Conservation (phyloP, 2,888 invertebrate species). For the Megastigmus dorsalis region DNA sequence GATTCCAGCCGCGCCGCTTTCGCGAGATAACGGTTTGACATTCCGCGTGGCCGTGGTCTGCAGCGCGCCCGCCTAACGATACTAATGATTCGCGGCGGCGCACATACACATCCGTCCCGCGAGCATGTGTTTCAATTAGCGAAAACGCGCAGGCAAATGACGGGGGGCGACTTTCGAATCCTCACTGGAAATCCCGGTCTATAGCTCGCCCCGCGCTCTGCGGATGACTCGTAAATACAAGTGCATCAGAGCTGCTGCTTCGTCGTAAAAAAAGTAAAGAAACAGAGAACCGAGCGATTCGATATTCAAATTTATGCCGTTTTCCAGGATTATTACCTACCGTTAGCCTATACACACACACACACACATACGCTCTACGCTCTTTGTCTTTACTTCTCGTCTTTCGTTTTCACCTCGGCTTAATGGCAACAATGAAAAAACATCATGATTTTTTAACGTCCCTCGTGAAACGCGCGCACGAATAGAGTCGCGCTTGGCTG, state of each 20-base stretch:
- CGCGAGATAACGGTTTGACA: conserved; percentile 48
- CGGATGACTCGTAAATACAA: neutral
- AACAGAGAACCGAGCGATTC: too few species aligned
- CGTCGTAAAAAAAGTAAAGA: too few species aligned
- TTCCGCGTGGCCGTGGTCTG: conserved; percentile 30
- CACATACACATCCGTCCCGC: too few species aligned
- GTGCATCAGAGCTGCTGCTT: too few species aligned
- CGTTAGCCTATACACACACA: too few species aligned
- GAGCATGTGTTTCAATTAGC: conserved; percentile 46
- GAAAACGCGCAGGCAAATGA: conserved; percentile 21
- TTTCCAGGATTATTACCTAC: conserved; percentile 2
- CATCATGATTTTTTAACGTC: too few species aligned
- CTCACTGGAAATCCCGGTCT: neutral
- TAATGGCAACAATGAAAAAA: too few species aligned
- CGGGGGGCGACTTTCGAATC: conserved; percentile 32
- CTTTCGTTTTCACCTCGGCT: conserved; percentile 8
- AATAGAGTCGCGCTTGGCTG: too few species aligned
- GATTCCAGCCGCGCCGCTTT: neutral
- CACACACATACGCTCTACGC: too few species aligned
- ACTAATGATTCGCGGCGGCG: conserved; percentile 29
- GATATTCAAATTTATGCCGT: conserved; percentile 7
- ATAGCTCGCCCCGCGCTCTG: neutral
- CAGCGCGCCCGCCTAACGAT: conserved; percentile 27
- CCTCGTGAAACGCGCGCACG: too few species aligned
- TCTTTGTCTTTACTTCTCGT: too few species aligned